phyloP scores from a whole-genome alignment of 2,113 vertebrate species.

The Butastur rufipennis region DNA sequence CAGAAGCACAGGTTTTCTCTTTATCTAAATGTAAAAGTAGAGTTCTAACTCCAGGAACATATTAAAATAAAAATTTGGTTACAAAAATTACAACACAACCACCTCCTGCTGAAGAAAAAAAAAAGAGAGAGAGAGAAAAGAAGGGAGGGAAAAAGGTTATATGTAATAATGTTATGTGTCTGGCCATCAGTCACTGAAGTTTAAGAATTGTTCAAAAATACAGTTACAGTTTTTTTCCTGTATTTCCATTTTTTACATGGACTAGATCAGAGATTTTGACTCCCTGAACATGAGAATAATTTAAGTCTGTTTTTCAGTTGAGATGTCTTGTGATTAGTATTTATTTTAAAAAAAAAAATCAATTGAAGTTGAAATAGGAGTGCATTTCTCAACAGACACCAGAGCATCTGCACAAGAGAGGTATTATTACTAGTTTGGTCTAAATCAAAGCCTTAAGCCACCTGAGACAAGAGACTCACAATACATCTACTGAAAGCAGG shows the following conservation, averaged over 20 bases:
- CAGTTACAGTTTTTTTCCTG: background rate
- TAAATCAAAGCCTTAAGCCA: background rate
- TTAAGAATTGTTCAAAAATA: background rate
- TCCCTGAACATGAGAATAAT: background rate
- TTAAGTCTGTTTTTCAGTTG: background rate
- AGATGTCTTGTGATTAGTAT: background rate
- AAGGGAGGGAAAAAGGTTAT: accelerated
- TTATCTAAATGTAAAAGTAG: background rate
- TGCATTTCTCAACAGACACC: background rate
- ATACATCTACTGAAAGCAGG: background rate
- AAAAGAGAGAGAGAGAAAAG: background rate
- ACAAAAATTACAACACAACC: background rate
- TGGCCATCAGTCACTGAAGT: background rate
- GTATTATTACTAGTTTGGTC: background rate
- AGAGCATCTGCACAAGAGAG: background rate
- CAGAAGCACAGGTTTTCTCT: background rate
- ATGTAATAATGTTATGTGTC: background rate
- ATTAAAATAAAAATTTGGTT: background rate
- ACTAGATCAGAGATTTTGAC: background rate
- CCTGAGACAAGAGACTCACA: background rate
- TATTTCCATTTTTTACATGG: background rate
- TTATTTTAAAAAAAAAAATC: background rate
- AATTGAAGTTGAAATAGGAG: background rate
- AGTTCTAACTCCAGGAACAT: background rate
- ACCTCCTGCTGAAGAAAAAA: no score